phyloP scores from a whole-genome alignment of 1,140 invertebrate genomes.

The Eupeodes corollae region DNA sequence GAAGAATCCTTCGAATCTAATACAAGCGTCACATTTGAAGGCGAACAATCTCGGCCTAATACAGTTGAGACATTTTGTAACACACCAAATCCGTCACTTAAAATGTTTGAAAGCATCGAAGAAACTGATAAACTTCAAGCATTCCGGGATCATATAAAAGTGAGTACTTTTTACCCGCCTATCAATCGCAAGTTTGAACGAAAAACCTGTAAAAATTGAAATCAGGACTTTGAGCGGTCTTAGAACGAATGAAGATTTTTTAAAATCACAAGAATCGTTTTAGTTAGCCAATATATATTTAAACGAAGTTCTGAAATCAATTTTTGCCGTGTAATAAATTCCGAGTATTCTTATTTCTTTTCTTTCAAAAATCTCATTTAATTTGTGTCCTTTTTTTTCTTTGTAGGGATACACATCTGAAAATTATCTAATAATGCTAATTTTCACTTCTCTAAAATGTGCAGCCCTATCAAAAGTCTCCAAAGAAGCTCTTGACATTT shows the following conservation, averaged over 20 bases:
- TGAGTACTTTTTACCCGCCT: too few species aligned
- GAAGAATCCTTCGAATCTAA: conserved; percentile 6
- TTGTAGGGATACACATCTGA: conserved; percentile 26
- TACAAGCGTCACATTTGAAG: conserved; percentile 14
- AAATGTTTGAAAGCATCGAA: conserved; percentile 23
- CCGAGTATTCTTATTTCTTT: too few species aligned
- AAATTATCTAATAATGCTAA: conserved; percentile 39
- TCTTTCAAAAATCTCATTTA: too few species aligned
- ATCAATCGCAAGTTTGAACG: too few species aligned
- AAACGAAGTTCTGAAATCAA: too few species aligned
- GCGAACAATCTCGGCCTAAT: conserved; percentile 8
- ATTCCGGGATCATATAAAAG: conserved; percentile 33
- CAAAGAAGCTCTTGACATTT: conserved; percentile 42
- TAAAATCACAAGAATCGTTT: neutral
- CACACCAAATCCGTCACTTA: conserved; percentile 21
- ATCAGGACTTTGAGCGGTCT: too few species aligned
- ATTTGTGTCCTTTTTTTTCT: neutral
- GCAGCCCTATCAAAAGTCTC: conserved; percentile 44
- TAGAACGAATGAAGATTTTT: too few species aligned
- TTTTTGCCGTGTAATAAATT: too few species aligned
- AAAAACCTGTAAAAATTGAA: too few species aligned
- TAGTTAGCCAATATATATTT: neutral
- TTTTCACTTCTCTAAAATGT: conserved; percentile 47
- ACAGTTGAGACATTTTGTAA: conserved; percentile 24
- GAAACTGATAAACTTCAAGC: conserved; percentile 21